Base-by-base conservation (phyloP, 2,797 vertebrate genomes). In the Chloroceryle inda region DNA sequence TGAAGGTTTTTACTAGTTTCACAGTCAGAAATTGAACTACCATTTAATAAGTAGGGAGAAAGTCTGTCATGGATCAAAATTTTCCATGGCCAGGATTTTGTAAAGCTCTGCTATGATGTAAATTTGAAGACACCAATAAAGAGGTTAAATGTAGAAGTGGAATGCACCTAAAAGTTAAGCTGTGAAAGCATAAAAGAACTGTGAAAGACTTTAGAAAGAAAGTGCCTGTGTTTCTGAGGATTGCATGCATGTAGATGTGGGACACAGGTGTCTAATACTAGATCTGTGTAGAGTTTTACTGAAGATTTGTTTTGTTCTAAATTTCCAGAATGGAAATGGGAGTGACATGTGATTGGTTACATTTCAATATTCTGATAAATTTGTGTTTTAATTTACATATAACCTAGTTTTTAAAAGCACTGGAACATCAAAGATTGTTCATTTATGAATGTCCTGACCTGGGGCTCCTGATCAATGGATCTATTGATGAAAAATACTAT, bases 81-180 rank as follows among this genome's bases (percentile, higher is more conserved):
- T 61, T 79, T 50, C 18, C 26, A 11, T 29, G 40, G 38, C 15
- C 33, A 50, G 29, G 76, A 93, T 96, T 94, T 67, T 81, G 93
- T 96, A 94, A 81, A 94, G 76, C n/a, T 82, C 22, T 89, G 23
- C 19, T 12, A 2, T 56, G 63, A 66, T 97, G 92, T 38, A 53
- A 81, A 37, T 37, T 29, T 7, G 23, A 84, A 63, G 4, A 4
- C 45, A 18, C 67, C 82, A 63, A 2, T 78, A 52, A 73, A 56
- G 88, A 85, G 29, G 58, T 72, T 13, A 13, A 55, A 91, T 95
- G 82, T 64, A 90, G 95, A 78, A n/a, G 47, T n/a, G 89, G 84
- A 72, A 96, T 92, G 17, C 44, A 40, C 15, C 52, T 96, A 55
- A 76, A 88, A 38, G 74, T 94, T 62, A 85, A 93, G 44, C 4